phyloP scores from a whole-genome alignment of 2,888 invertebrate species.

The Papilio elwesi region DNA sequence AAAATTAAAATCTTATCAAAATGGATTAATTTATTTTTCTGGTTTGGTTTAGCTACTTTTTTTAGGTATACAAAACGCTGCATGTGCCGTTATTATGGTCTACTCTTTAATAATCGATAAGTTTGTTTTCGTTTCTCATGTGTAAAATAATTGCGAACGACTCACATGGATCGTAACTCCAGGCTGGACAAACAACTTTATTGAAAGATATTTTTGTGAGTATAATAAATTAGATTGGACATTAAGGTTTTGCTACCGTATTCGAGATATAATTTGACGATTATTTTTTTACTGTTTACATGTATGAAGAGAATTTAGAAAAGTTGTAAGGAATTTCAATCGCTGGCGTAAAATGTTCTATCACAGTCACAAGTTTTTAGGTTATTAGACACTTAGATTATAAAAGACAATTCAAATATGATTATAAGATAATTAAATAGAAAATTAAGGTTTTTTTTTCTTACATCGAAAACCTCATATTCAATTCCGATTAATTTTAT shows the following conservation, averaged over 20 bases:
- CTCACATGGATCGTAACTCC: conserved; percentile 16
- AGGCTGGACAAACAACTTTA: conserved; percentile 28
- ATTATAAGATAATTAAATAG: not conserved
- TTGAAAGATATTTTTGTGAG: conserved; percentile 6
- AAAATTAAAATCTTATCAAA: no score
- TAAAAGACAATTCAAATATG: not conserved
- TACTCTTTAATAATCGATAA: conserved; percentile 11
- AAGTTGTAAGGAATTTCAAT: not conserved
- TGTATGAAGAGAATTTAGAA: no score
- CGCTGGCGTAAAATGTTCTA: conserved; percentile 1
- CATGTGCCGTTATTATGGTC: not conserved
- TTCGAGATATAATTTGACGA: not conserved
- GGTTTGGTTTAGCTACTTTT: no score
- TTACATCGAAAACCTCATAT: conserved; percentile 7
- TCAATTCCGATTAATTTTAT: conserved; percentile 16
- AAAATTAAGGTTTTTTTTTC: not conserved
- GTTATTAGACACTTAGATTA: not conserved
- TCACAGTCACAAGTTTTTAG: conserved; percentile 10
- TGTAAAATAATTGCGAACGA: conserved; percentile 14
- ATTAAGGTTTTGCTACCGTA: conserved; percentile 5
- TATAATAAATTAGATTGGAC: conserved; percentile 18
- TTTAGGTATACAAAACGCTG: no score
- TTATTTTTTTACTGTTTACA: not conserved
- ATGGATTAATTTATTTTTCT: no score
- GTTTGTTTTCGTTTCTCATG: conserved; percentile 4